Evolutionary conservation across 2,888 invertebrate species (phyloP).

Genomic region (Gasteruption jaculator): DNA sequence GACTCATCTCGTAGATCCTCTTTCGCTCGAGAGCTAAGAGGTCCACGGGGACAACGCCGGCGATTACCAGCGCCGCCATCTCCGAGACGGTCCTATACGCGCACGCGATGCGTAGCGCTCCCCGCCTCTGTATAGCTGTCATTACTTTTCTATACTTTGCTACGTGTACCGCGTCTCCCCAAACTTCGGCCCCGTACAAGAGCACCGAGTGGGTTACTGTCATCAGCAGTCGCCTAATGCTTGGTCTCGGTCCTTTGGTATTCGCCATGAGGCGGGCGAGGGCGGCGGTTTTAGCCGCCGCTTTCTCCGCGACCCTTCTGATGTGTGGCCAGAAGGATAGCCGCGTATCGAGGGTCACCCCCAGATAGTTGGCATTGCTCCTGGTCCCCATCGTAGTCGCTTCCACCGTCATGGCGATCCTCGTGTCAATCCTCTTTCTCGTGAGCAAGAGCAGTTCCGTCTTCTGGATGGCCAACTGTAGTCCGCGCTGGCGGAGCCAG

Average conservation of each 20-base stretch:
- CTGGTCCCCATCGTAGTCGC: constrained; percentile 10
- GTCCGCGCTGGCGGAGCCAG: constrained; percentile 12
- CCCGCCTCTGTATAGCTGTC: background rate
- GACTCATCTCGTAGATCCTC: background rate
- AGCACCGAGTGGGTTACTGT: constrained; percentile 18
- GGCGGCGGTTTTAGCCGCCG: constrained; percentile 21
- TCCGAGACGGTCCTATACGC: background rate
- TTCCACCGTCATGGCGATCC: constrained; percentile 18
- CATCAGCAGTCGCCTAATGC: constrained; percentile 16
- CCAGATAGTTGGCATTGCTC: constrained; percentile 24
- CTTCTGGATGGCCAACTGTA: constrained; percentile 21
- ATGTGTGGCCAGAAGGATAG: constrained; percentile 22
- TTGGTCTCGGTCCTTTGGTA: constrained; percentile 21
- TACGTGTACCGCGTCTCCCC: constrained; percentile 15
- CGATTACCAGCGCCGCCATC: background rate
- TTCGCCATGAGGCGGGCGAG: constrained; percentile 18
- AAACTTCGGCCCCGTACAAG: constrained; percentile 21
- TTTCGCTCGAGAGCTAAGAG: too few species aligned
- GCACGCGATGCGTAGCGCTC: constrained; percentile 16
- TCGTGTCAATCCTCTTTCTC: constrained; percentile 20
- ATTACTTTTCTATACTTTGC: constrained; percentile 14
- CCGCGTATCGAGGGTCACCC: constrained; percentile 20
- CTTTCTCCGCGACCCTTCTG: constrained; percentile 4
- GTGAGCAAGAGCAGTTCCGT: constrained; percentile 22
- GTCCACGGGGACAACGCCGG: constrained; percentile 20